phyloP scores from a whole-genome alignment of 2,797 vertebrate species.

The Acridotheres tristis region DNA sequence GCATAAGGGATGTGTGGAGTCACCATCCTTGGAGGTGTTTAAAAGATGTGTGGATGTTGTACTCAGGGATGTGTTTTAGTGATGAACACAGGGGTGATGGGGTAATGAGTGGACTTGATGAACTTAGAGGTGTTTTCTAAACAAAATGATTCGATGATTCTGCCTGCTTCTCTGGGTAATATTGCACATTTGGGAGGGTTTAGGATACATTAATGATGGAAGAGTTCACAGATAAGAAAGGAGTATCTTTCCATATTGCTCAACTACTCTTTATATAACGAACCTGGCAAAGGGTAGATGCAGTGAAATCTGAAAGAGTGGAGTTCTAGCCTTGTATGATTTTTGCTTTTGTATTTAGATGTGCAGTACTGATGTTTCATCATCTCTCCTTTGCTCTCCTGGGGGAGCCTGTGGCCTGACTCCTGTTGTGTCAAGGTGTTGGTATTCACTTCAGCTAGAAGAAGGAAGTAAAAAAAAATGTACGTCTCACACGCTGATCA shows the following conservation, averaged over 20 bases:
- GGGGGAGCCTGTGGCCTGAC: background rate
- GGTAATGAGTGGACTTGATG: too few species aligned
- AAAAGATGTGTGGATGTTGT: background rate
- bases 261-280: background rate
- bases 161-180: background rate
- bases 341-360: background rate
- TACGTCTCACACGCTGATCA: accelerated
- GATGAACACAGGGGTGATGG: background rate
- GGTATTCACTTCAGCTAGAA: background rate
- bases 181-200: background rate
- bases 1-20: background rate
- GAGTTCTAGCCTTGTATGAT: background rate
- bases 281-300: background rate
- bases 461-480: background rate
- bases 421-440: background rate
- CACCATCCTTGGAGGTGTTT: background rate
- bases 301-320: background rate
- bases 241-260: background rate
- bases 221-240: background rate
- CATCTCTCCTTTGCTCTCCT: background rate
- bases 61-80: background rate
- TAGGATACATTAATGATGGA: background rate
- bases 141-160: background rate
- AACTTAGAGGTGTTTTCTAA: background rate
- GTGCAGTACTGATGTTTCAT: background rate